A percentile compares a stretch with the other conserved stretches of the same genome.
phyloP scores from a whole-genome alignment of 2,113 vertebrate species.

The Thinocorus orbignyianus region DNA sequence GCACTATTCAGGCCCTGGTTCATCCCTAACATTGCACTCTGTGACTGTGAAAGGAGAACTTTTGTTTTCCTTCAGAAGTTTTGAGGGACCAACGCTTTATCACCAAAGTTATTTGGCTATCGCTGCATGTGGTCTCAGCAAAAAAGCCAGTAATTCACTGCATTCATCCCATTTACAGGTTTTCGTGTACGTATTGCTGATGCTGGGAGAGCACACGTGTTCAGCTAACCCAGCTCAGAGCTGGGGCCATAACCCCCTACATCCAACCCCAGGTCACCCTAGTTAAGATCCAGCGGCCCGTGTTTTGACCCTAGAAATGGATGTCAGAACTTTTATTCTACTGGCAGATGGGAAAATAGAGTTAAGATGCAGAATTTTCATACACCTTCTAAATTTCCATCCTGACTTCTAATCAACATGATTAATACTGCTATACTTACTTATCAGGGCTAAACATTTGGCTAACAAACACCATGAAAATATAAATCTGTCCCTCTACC shows the following conservation, averaged over 20 bases:
- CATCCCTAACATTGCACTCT: background rate
- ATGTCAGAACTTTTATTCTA: background rate
- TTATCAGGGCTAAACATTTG: background rate
- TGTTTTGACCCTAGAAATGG: background rate
- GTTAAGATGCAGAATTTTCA: background rate
- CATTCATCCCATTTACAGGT: background rate
- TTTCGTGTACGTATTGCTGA: rapidly evolving
- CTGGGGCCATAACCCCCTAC: background rate
- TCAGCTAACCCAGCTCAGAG: background rate
- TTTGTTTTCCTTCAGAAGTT: background rate
- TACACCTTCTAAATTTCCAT: background rate
- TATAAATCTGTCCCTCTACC: background rate
- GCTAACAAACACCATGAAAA: background rate
- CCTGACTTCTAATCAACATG: background rate
- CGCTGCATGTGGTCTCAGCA: background rate
- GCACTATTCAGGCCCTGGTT: background rate
- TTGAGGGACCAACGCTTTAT: background rate
- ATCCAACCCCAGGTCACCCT: no score
- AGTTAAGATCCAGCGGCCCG: background rate
- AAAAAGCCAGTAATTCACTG: background rate
- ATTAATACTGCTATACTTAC: background rate
- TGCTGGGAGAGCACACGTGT: background rate
- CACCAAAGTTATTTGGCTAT: background rate
- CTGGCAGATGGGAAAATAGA: background rate
- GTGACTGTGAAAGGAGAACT: background rate